phyloP scores from a whole-genome alignment of 2,888 invertebrate genomes.

The Drosophila lutescens region DNA sequence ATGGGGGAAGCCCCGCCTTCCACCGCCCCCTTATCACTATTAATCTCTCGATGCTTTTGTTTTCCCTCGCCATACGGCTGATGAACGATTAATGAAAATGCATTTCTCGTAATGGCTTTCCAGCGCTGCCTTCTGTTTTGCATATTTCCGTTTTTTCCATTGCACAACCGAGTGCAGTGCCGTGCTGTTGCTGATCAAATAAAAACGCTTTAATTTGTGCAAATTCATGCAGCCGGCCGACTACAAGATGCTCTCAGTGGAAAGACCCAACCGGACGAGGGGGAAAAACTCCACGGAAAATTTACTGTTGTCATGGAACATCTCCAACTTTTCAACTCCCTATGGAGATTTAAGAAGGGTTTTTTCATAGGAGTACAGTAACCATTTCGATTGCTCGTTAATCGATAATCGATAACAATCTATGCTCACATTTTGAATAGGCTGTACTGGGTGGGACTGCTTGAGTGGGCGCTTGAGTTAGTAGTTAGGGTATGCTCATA shows the following conservation, averaged over 20 bases:
- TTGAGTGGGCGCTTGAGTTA: constrained; percentile 7
- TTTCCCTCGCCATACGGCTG: constrained; percentile 13
- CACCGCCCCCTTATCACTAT: constrained; percentile 1
- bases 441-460: constrained; percentile 1
- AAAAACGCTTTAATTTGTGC: constrained; percentile 44
- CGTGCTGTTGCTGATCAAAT: constrained; percentile 35
- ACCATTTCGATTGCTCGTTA: too few relatives aligned
- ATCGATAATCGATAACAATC: background rate
- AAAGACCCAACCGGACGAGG: constrained; percentile 5
- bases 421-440: background rate
- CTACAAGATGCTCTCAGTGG: constrained; percentile 34
- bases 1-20: constrained; percentile 9
- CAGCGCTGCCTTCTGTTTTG: constrained; percentile 26
- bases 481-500: constrained; percentile 13
- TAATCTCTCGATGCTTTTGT: constrained; percentile 10
- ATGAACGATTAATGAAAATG: constrained; percentile 40
- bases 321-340: background rate
- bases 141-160: constrained; percentile 60
- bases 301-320: background rate
- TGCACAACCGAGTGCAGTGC: constrained; percentile 41
- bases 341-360: too few relatives aligned
- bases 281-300: constrained; percentile 8
- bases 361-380: too few relatives aligned
- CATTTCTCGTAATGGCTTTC: constrained; percentile 39
- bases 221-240: constrained; percentile 25